Conservation (phyloP, 2,888 invertebrate genomes). For the Aleiodes leptofemur region DNA sequence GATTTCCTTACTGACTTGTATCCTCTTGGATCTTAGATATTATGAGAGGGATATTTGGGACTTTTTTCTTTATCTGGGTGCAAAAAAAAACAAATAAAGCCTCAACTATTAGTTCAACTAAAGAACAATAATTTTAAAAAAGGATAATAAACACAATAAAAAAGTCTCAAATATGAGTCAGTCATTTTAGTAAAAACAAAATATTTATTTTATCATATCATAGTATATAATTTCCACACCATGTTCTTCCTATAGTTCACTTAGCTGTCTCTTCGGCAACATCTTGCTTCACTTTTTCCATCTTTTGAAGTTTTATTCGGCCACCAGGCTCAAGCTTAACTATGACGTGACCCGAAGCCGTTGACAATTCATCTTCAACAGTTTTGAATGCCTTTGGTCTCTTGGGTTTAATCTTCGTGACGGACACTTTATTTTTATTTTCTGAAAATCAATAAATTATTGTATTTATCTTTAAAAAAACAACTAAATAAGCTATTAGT, state of each 20-base stretch:
- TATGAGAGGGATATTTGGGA: no score
- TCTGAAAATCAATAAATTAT: constrained; percentile 74
- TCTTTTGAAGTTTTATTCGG: constrained; percentile 69
- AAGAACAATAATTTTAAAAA: no score
- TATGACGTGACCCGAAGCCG: constrained; percentile 75
- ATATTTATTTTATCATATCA: background rate
- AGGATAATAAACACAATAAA: no score
- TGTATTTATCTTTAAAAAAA: background rate
- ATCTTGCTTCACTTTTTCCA: background rate
- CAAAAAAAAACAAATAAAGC: no score
- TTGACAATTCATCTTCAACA: constrained; percentile 81
- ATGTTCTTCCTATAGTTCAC: background rate
- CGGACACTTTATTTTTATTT: constrained; percentile 77
- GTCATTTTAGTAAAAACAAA: background rate
- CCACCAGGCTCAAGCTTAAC: constrained; percentile 81
- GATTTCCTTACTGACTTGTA: no score
- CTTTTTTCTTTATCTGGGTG: no score
- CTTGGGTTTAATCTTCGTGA: constrained; percentile 76
- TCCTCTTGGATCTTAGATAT: no score
- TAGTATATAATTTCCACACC: constrained; percentile 5
- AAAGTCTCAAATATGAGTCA: no score
- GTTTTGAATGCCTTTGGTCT: constrained; percentile 77
- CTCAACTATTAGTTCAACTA: no score
- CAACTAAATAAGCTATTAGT: background rate
- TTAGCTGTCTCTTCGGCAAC: background rate